Evolutionary conservation across 2,113 vertebrate species (phyloP).

Genomic region (Oncorhynchus tshawytscha): DNA sequence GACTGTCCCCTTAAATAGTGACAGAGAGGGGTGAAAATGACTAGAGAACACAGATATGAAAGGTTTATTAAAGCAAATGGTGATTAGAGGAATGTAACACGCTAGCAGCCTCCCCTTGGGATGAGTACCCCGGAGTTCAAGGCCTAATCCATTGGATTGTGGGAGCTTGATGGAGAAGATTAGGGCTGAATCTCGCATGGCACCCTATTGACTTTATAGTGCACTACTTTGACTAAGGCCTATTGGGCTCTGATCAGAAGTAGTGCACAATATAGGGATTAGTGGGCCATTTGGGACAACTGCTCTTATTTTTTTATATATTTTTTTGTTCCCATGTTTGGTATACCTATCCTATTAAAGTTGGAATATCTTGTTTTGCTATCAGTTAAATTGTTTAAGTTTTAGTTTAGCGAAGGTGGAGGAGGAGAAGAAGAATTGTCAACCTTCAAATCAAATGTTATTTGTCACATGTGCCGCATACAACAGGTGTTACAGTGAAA

Average conservation of each 20-base stretch:
- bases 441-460: too few species aligned
- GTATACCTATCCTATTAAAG: conserved; percentile 47
- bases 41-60: conserved; percentile 54
- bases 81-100: conserved; percentile 65
- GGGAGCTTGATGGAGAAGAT: conserved; percentile 64
- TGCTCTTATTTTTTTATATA: neutral
- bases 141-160: conserved; percentile 64
- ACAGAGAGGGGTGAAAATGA: conserved; percentile 60
- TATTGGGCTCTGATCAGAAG: too few species aligned
- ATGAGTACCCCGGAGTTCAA: conserved; percentile 57
- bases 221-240: too few species aligned
- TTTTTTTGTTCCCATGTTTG: conserved; percentile 30
- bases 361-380: conserved; percentile 27
- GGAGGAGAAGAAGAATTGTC: too few species aligned
- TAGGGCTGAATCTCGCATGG: conserved; percentile 23
- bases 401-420: too few species aligned
- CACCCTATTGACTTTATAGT: too few species aligned
- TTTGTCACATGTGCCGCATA: too few species aligned
- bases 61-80: conserved; percentile 60
- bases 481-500: too few species aligned
- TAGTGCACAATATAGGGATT: too few species aligned
- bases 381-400: conserved; percentile 48
- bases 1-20: conserved; percentile 59
- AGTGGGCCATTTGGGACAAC: too few species aligned
- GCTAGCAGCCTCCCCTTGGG: conserved; percentile 48